Base-by-base conservation (phyloP, 2,888 invertebrate genomes). In the Synanthedon vespiformis region DNA sequence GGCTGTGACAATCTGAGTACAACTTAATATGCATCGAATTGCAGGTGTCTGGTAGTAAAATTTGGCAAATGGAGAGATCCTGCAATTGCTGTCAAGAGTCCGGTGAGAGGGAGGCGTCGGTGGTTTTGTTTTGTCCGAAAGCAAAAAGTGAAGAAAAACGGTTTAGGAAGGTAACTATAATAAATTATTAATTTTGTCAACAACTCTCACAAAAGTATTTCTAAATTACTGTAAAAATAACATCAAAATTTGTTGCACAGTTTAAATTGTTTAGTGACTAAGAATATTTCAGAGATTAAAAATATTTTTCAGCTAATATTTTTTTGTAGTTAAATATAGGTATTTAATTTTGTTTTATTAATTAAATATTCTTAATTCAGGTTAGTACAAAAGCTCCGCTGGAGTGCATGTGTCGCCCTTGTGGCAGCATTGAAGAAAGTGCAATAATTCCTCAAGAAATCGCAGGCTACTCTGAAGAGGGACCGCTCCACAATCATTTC, bases 71-170 rank as follows among this genome's bases (percentile, higher is more conserved):
- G 93, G 96, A 97, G 78, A 89, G 97, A 34, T 95, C 95, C 1
- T 97, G 97, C 72, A 97, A 96, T 92, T 97, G 97, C 75, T 97
- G 97, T 72, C 96, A 97, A 79, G 97, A 97, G 75, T 95, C 95
- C 61, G 96, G 96, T 3, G 95, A 96, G 82, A 88, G 96, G 59
- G 96, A 96, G 79, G 96, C 96, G 1, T 92, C 93, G 14, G 95
- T 97, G 10, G 93, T 95, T 6, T 81, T 97, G 34, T 94, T 93
- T 74, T 97, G 97, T 70, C 96, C 96, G 1, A 95, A 95, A 76
- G 94, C 95, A 12, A 94, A 94, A 70, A 92, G 91, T 55, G 95
- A 95, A 57, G 95, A 95, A 67, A 91, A 94, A 52, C 94, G 94
- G 81, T 93, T 94, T 68, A 91, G 93, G 72, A 95, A 95, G 90